Percentiles rank a stretch among this genome's conserved stretches.
phyloP scores from a whole-genome alignment of 2,113 vertebrate species.

The Egretta garzetta region DNA sequence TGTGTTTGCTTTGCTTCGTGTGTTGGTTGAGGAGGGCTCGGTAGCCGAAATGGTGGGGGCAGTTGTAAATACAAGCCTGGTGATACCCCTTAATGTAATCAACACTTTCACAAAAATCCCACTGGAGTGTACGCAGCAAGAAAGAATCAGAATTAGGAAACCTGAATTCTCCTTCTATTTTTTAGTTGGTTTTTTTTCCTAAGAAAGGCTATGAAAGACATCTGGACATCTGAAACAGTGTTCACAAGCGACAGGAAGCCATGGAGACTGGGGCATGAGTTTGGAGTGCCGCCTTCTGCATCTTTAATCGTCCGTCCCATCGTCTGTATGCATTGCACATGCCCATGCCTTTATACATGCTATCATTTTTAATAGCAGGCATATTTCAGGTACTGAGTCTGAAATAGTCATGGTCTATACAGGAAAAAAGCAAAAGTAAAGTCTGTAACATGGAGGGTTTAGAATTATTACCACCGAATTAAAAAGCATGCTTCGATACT shows the following conservation, averaged over 20 bases:
- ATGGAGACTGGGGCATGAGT: not conserved
- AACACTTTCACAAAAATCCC: not conserved
- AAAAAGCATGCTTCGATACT: not conserved
- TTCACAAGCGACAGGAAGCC: not conserved
- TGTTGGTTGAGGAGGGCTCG: not conserved
- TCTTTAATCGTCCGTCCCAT: not conserved
- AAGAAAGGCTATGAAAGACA: not conserved
- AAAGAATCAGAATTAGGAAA: not conserved
- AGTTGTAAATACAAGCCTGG: not conserved
- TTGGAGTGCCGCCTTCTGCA: not conserved
- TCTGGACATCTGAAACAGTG: not conserved
- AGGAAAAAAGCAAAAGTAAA: not conserved
- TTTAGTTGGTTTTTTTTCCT: fast-evolving
- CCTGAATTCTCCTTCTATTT: not conserved
- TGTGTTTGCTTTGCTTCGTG: not conserved
- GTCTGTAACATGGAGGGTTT: not conserved
- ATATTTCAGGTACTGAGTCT: not conserved
- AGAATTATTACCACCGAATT: not conserved
- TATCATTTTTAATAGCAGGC: not conserved
- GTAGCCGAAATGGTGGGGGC: not conserved
- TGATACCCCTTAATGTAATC: not conserved
- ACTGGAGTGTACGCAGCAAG: not conserved
- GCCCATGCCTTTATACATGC: not conserved
- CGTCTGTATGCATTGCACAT: not conserved
- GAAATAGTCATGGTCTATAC: fast-evolving